Evolutionary conservation across 2,888 invertebrate species (phyloP).

Genomic region (Penaeus monodon): DNA sequence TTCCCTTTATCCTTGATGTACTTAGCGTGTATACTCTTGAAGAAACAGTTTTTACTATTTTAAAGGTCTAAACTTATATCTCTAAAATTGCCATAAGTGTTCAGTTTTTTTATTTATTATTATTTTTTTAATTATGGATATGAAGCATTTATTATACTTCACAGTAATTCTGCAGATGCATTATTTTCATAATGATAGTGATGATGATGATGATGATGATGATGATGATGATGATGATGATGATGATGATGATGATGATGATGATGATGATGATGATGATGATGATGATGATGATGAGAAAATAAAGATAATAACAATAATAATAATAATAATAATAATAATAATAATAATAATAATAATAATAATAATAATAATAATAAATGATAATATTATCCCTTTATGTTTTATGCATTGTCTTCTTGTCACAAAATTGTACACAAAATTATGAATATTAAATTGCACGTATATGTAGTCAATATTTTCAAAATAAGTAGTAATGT

Average conservation of each 20-base stretch:
- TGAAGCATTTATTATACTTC: too few relatives aligned
- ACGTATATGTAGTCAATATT: too few relatives aligned
- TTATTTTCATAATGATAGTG: background rate
- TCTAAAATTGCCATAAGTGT: background rate
- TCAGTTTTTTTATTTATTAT: too few relatives aligned
- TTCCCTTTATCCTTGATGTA: too few relatives aligned
- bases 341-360: constrained; percentile 11
- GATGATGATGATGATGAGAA: background rate
- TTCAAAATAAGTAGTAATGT: too few relatives aligned
- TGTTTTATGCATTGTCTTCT: too few relatives aligned
- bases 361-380: background rate
- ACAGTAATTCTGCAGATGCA: too few relatives aligned
- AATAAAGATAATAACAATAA: background rate
- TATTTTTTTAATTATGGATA: background rate
- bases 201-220: background rate
- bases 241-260: background rate
- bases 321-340: background rate
- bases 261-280: constrained; percentile 3
- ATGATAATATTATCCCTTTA: background rate
- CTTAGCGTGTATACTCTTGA: too few relatives aligned
- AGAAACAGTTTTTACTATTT: background rate
- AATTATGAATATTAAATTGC: too few relatives aligned
- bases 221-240: background rate
- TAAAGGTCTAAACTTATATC: background rate
- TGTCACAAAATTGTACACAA: too few relatives aligned